phyloP scores from a whole-genome alignment of 2,888 invertebrate genomes.

The Hoplodrina ambigua region DNA sequence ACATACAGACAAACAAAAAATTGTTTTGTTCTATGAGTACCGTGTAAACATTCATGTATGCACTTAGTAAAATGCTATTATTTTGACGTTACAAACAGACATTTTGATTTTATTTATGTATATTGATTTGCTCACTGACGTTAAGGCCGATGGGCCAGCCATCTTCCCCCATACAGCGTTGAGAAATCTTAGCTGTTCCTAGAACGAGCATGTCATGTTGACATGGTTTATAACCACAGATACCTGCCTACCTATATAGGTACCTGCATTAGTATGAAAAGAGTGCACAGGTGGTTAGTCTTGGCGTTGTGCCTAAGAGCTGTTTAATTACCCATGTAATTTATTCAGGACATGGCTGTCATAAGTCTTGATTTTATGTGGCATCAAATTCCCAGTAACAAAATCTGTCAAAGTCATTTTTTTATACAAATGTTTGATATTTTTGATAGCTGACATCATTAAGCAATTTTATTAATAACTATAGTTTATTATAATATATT shows the following conservation, averaged over 20 bases:
- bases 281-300: constrained; percentile 30
- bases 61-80: too few relatives aligned
- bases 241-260: constrained; percentile 6
- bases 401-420: background rate
- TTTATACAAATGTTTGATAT: too few relatives aligned
- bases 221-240: constrained; percentile 35
- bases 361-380: background rate
- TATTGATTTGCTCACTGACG: constrained; percentile 18
- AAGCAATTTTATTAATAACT: too few relatives aligned
- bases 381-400: background rate
- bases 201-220: constrained; percentile 35
- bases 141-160: constrained; percentile 14
- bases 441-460: too few relatives aligned
- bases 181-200: constrained; percentile 48
- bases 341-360: constrained; percentile 13
- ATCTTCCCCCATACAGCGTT: constrained; percentile 33
- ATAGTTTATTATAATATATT: too few relatives aligned
- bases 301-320: constrained; percentile 41
- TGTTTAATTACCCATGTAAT: constrained; percentile 3
- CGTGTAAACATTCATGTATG: too few relatives aligned
- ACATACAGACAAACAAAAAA: too few relatives aligned
- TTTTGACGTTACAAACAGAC: too few relatives aligned
- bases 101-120: too few relatives aligned
- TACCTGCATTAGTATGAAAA: constrained; percentile 20
- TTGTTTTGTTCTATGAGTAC: too few relatives aligned